Conservation (phyloP, 1,140 invertebrate genomes). For the Popillia japonica region DNA sequence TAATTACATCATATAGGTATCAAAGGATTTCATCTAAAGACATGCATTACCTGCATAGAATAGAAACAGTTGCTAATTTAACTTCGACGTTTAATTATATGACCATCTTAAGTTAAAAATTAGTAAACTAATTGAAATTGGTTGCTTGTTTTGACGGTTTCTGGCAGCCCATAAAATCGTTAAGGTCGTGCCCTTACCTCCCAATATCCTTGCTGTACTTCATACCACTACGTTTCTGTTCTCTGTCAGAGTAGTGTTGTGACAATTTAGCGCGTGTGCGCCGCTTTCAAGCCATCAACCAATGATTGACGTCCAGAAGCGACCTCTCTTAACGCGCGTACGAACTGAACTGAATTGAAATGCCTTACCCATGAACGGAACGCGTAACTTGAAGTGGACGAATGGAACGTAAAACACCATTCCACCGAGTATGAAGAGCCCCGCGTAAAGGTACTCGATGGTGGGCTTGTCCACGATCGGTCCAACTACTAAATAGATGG, state of each 20-base stretch:
- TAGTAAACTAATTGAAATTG: no score
- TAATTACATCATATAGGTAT: no score
- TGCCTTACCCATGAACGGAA: slow-evolving; percentile 82
- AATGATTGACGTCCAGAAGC: slow-evolving; percentile 23
- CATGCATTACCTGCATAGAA: no score
- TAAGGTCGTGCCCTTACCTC: slow-evolving; percentile 26
- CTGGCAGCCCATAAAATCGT: not conserved
- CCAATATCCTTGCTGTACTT: not conserved
- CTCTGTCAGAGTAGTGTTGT: slow-evolving; percentile 14
- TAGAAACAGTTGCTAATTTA: no score
- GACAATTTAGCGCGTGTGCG: not conserved
- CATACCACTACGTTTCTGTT: not conserved
- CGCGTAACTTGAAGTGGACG: slow-evolving; percentile 84
- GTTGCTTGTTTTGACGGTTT: not conserved
- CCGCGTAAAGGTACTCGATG: slow-evolving; percentile 91
- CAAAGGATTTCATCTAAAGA: no score
- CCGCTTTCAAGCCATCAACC: slow-evolving; percentile 33
- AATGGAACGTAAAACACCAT: slow-evolving; percentile 93
- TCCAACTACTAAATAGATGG: slow-evolving; percentile 89
- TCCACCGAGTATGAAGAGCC: slow-evolving; percentile 86
- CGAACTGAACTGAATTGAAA: slow-evolving; percentile 32
- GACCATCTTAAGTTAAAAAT: no score
- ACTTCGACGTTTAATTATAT: no score
- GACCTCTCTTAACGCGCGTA: slow-evolving; percentile 23
- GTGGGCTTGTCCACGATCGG: slow-evolving; percentile 92